Percentiles rank a stretch among this genome's conserved stretches.
Evolutionary conservation across 1,140 invertebrate genomes (phyloP).

Genomic region (Cardiocondyla obscurior): DNA sequence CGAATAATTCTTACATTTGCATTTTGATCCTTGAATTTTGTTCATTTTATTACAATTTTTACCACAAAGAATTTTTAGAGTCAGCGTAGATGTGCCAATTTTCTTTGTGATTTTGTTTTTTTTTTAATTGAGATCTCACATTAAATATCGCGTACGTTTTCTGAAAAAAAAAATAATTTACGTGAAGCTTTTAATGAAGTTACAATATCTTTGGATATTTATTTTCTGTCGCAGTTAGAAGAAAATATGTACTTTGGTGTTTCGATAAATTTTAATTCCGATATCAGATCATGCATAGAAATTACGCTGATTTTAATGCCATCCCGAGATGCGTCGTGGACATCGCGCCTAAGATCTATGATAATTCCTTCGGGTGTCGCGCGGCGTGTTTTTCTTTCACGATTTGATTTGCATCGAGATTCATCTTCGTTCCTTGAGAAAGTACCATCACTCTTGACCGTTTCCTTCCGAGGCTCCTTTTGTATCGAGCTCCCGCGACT

Average conservation of each 20-base stretch:
- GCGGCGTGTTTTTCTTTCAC: slow-evolving; percentile 20
- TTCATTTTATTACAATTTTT: not conserved
- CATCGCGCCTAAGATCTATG: not conserved
- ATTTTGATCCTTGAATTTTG: not conserved
- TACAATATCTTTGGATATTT: not conserved
- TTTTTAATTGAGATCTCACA: not conserved
- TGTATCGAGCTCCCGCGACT: not conserved
- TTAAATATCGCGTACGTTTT: not conserved
- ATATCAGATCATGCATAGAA: not conserved
- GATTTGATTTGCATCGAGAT: slow-evolving; percentile 44
- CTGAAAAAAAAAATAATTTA: slow-evolving; percentile 11
- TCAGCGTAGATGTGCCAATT: not conserved
- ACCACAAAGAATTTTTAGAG: not conserved
- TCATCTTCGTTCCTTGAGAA: slow-evolving; percentile 17
- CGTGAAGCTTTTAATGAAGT: not conserved
- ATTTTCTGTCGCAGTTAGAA: slow-evolving; percentile 16
- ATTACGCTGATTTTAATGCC: slow-evolving; percentile 50
- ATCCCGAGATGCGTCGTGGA: not conserved
- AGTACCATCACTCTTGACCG: slow-evolving; percentile 27
- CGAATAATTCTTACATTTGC: not conserved
- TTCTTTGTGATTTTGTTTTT: slow-evolving; percentile 11
- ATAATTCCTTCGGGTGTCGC: not conserved
- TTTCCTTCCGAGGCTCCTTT: slow-evolving; percentile 12
- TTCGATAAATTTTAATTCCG: not conserved
- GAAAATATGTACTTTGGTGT: slow-evolving; percentile 10